phyloP scores from a whole-genome alignment of 2,113 vertebrate genomes.

The Loxodonta africana region DNA sequence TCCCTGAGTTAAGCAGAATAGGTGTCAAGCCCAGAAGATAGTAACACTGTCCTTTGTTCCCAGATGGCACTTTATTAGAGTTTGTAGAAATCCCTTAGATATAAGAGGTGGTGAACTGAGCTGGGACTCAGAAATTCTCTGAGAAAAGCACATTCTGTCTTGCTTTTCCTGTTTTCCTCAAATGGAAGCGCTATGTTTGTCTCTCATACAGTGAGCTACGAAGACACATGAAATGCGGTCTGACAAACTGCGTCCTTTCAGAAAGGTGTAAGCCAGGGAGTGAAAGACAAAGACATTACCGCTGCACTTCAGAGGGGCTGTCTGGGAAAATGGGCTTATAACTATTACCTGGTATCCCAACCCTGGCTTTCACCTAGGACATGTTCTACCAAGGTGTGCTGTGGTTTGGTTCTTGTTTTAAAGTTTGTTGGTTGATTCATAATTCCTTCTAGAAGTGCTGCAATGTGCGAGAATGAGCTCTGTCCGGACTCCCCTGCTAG shows the following conservation, averaged over 20 bases:
- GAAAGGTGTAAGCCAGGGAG: not conserved
- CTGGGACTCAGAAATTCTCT: not conserved
- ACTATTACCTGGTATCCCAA: not conserved
- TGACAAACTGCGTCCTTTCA: not conserved
- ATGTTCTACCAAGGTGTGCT: not conserved
- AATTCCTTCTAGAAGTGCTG: not conserved
- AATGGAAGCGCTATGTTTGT: not conserved
- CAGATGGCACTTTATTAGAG: not conserved
- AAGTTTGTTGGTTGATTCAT: not conserved
- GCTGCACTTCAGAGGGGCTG: not conserved
- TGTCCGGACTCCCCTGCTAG: not conserved
- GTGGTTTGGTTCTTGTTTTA: not conserved
- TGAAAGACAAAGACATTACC: not conserved
- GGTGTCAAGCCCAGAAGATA: not conserved
- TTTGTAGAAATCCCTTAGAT: not conserved
- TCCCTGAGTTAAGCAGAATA: not conserved
- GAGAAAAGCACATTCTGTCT: not conserved
- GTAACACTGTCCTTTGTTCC: not conserved
- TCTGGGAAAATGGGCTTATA: not conserved
- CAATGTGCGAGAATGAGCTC: not conserved
- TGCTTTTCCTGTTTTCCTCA: not conserved
- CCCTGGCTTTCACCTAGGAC: not conserved
- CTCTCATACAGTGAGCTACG: not conserved
- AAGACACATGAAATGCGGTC: not conserved
- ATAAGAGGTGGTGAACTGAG: not conserved